A percentile compares a stretch with the other conserved stretches of the same genome.
phyloP scores from a whole-genome alignment of 2,797 vertebrate genomes.

The Aselliscus stoliczkanus region DNA sequence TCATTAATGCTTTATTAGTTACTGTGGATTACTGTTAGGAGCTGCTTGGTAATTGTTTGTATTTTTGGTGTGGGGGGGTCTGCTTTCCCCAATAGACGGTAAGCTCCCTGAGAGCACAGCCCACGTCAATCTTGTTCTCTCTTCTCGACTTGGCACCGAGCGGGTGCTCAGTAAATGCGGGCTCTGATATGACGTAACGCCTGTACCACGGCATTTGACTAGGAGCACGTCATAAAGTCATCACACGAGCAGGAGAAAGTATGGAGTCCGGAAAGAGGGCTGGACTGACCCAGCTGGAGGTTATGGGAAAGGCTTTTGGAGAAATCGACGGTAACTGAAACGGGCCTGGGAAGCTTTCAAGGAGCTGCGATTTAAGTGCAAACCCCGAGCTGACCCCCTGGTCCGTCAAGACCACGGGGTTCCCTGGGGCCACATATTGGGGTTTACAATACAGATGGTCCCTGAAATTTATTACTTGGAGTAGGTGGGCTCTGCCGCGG shows the following conservation, averaged over 20 bases:
- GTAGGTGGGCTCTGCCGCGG: constrained; percentile 27
- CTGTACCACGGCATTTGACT: rapidly evolving
- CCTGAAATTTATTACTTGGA: constrained; percentile 61
- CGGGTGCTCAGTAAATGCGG: not conserved
- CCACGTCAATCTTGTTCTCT: not conserved
- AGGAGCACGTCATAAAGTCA: rapidly evolving
- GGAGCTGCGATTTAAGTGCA: not conserved
- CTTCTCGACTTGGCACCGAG: not conserved
- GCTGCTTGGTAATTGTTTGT: not conserved
- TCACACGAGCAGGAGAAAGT: not conserved
- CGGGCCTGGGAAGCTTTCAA: not conserved
- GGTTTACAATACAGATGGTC: constrained; percentile 65
- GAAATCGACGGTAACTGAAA: not conserved
- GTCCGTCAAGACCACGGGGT: rapidly evolving
- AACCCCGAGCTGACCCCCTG: not conserved
- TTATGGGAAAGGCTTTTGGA: not conserved
- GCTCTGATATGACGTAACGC: not conserved
- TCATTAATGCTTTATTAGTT: not conserved
- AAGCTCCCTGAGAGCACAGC: not conserved
- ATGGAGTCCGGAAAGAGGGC: not conserved
- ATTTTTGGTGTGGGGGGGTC: not conserved
- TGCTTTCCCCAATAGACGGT: not conserved
- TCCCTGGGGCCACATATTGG: not conserved
- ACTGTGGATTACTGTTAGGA: not conserved
- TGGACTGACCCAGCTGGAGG: not conserved